Conservation (phyloP, 2,797 vertebrate species). For the Toxotes lorentzi region DNA sequence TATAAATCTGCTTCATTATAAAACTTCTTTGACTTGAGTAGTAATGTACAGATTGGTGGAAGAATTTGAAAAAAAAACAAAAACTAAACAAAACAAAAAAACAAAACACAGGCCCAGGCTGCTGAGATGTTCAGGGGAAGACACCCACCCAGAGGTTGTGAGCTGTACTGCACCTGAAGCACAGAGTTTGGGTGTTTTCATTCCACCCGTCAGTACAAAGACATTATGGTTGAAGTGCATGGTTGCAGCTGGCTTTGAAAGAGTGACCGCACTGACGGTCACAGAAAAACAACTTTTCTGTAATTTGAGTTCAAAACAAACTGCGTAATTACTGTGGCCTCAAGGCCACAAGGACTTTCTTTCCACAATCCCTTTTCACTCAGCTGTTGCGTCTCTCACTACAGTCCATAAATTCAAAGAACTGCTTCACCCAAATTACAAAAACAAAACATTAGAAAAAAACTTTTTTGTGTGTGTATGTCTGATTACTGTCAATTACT, state of each 20-base stretch:
- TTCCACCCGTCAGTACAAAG: no score
- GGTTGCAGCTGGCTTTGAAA: not conserved
- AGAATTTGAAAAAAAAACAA: not conserved
- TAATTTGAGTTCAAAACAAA: conserved; percentile 11
- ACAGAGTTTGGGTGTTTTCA: not conserved
- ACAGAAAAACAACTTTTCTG: not conserved
- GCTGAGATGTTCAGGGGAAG: conserved; percentile 44
- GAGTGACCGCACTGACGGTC: not conserved
- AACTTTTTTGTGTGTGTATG: no score
- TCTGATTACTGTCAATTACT: no score
- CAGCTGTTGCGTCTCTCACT: not conserved
- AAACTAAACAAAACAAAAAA: not conserved
- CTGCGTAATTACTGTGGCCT: not conserved
- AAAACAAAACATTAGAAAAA: not conserved
- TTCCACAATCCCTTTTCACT: not conserved
- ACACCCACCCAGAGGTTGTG: conserved; percentile 57
- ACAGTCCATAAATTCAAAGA: not conserved
- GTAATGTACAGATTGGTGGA: conserved; percentile 14
- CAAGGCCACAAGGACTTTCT: not conserved
- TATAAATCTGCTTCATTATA: not conserved
- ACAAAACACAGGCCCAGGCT: not conserved
- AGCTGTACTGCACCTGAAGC: conserved; percentile 39
- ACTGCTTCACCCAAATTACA: not conserved
- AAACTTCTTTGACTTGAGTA: conserved; percentile 17
- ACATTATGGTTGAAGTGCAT: not conserved